Evolutionary conservation across 2,888 invertebrate genomes (phyloP).

Genomic region (Salticus scenicus): DNA sequence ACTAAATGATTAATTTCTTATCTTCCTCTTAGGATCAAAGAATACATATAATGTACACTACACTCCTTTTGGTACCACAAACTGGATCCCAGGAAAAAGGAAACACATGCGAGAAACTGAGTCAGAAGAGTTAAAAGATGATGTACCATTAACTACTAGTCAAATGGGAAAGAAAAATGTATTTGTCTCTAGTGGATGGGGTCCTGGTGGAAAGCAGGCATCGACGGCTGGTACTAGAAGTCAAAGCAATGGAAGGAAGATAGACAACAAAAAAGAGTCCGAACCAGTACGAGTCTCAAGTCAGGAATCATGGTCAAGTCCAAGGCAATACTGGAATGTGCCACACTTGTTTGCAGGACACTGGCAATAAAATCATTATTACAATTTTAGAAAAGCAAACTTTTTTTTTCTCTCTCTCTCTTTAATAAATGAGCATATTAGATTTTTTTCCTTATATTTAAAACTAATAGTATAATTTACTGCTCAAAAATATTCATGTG

Average conservation of each 20-base stretch:
- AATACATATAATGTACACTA: conserved; percentile 10
- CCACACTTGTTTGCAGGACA: conserved; percentile 33
- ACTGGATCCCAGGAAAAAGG: conserved; percentile 23
- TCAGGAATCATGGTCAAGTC: conserved; percentile 51
- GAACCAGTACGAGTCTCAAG: conserved; percentile 7
- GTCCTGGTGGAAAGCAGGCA: conserved; percentile 16
- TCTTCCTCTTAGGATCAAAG: neutral
- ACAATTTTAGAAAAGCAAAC: too few relatives aligned
- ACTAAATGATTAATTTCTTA: too few relatives aligned
- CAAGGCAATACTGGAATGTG: conserved; percentile 50
- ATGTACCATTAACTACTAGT: neutral
- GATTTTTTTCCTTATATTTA: too few relatives aligned
- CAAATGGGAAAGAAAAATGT: conserved; percentile 20
- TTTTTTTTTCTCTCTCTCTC: too few relatives aligned
- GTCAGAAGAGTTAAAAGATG: conserved; percentile 4
- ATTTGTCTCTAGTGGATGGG: conserved; percentile 24
- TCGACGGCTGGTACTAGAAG: neutral
- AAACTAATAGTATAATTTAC: too few relatives aligned
- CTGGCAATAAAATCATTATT: conserved; percentile 32
- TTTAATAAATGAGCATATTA: too few relatives aligned
- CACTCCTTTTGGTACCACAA: conserved; percentile 1
- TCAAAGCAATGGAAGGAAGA: neutral
- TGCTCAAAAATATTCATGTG: too few relatives aligned
- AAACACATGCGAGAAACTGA: conserved; percentile 15
- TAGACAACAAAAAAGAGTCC: neutral